phyloP scores from a whole-genome alignment of 2,113 vertebrate genomes.

The Rutilus rutilus region DNA sequence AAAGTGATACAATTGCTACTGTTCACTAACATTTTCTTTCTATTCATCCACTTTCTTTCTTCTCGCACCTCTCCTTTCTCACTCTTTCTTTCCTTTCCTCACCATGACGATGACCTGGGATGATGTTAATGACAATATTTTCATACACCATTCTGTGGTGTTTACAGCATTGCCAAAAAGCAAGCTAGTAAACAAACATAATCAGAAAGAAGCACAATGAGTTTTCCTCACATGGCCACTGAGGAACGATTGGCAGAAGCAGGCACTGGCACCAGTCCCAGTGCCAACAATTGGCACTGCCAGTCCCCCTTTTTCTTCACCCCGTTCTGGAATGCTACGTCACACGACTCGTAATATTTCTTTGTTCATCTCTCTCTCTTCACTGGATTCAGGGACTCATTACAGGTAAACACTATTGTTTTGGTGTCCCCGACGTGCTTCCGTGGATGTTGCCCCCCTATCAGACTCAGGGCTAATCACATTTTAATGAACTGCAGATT shows the following conservation, averaged over 20 bases:
- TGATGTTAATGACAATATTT: constrained; percentile 41
- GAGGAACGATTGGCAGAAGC: constrained; percentile 28
- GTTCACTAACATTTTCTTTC: not conserved
- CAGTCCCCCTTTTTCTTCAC: constrained; percentile 10
- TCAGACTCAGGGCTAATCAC: constrained; percentile 56
- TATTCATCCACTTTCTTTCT: not conserved
- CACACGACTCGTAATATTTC: not conserved
- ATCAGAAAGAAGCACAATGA: constrained; percentile 38
- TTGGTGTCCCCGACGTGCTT: constrained; percentile 30
- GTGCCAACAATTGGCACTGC: constrained; percentile 13
- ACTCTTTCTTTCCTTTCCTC: not conserved
- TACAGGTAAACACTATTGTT: constrained; percentile 55
- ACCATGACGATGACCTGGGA: constrained; percentile 17
- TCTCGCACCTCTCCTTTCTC: not conserved
- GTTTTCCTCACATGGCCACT: constrained; percentile 13
- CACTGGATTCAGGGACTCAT: constrained; percentile 29
- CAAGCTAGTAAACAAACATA: constrained; percentile 14
- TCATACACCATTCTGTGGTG: not conserved
- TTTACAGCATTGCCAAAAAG: constrained; percentile 15
- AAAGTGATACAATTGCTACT: constrained; percentile 9
- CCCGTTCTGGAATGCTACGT: constrained; percentile 33
- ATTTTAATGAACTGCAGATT: constrained; percentile 66
- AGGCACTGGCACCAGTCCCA: constrained; percentile 7
- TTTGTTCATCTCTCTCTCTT: not conserved
- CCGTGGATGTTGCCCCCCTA: constrained; percentile 40